Conservation (phyloP, 1,140 invertebrate genomes). For the Lucilia cuprina region DNA sequence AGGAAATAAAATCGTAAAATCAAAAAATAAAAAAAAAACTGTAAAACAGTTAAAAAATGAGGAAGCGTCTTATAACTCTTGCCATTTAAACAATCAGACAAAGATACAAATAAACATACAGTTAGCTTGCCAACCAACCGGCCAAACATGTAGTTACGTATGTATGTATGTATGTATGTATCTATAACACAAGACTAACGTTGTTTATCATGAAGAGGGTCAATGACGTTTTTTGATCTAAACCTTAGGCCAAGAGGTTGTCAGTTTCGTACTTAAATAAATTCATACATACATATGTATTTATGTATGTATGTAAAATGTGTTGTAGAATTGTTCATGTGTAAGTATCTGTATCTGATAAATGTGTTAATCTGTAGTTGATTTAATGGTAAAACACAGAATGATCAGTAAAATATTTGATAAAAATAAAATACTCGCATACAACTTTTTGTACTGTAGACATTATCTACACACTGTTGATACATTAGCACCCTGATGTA, state of each 20-base stretch:
- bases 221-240: slow-evolving; percentile 61
- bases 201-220: slow-evolving; percentile 47
- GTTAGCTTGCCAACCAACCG: neutral
- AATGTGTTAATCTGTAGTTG: too few species aligned
- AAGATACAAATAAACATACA: neutral
- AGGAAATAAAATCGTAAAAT: neutral
- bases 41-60: neutral
- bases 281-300: too few species aligned
- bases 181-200: neutral
- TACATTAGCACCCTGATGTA: too few species aligned
- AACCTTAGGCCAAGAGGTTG: slow-evolving; percentile 40
- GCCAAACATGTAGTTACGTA: neutral
- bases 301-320: too few species aligned
- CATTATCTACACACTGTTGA: too few species aligned
- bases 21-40: neutral
- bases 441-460: too few species aligned
- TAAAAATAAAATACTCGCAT: too few species aligned
- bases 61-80: neutral
- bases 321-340: too few species aligned
- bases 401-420: too few species aligned
- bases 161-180: too few species aligned
- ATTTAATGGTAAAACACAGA: too few species aligned
- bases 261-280: neutral
- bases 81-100: neutral
- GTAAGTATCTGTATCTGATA: too few species aligned